These are phyloP conservation scores for Agrotis segetum DNA, from an alignment of 2,888 invertebrate species.

Conservation along the genomic window DNA sequence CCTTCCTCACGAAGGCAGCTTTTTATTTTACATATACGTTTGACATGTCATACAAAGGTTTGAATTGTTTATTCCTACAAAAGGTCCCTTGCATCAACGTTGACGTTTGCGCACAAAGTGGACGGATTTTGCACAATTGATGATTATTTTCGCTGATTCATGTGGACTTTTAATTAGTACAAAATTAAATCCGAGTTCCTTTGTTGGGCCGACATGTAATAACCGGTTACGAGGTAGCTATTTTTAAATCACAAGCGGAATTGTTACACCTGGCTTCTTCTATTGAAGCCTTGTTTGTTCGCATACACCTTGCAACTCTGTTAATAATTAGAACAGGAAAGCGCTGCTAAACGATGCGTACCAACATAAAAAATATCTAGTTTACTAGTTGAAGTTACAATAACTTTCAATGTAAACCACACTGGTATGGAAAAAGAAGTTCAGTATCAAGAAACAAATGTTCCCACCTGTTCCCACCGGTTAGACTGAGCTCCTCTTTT, in stretches of 20 bases:
- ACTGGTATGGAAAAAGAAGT: no score
- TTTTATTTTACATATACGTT: slow-evolving; percentile 60
- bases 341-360: not conserved
- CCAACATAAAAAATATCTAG: slow-evolving; percentile 5
- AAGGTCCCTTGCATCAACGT: slow-evolving; percentile 24
- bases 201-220: slow-evolving; percentile 10
- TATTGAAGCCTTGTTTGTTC: slow-evolving; percentile 7
- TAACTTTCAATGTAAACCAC: not conserved
- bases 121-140: slow-evolving; percentile 38
- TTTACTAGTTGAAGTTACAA: slow-evolving; percentile 20
- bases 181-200: slow-evolving; percentile 23
- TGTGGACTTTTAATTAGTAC: slow-evolving; percentile 28
- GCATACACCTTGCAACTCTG: slow-evolving; percentile 41
- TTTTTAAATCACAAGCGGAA: slow-evolving; percentile 44
- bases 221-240: slow-evolving; percentile 49
- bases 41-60: slow-evolving; percentile 57
- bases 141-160: slow-evolving; percentile 46
- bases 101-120: slow-evolving; percentile 47
- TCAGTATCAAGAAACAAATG: no score
- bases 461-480: no score
- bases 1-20: slow-evolving; percentile 72
- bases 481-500: no score
- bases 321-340: slow-evolving; percentile 29
- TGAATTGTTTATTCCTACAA: slow-evolving; percentile 53
- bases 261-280: slow-evolving; percentile 44